Evolutionary conservation across 2,888 invertebrate species (phyloP), one percentile per base, ranked within the genome.

Genomic region (Bombyx huttoni): DNA sequence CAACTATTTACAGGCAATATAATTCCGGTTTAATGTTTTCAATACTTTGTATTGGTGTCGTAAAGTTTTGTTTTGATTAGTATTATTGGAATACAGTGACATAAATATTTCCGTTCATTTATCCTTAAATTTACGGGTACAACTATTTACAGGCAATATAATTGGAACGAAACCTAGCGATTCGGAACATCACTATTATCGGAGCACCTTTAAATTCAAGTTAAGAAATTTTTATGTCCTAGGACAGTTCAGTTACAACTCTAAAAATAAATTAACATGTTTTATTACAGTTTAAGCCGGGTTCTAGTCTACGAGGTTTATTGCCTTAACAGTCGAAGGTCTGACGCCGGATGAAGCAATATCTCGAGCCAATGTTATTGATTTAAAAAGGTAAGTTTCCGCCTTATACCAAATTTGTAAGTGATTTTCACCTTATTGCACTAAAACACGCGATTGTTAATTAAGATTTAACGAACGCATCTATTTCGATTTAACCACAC

Each of bases 401-500:
- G 24, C 24, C 2, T 24, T 24, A 5, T 3, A 24, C 24, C 24
- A 24, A 52, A 13, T 58, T 54, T 55, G 50, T 54, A 48, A 46
- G 48, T 50, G 24, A 46, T 53, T 52, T 53, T 56, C 52, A 53
- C 52, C 47, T 52, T 56, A 54, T 51, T 49, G 51, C 34, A 50
- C 46, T 49, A 52, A 54, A 53, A 58, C 49, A 52, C 45, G 52
- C 56, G 54, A 53, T 54, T 60, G 54, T 56, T 52, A 52, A 49
- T 50, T 33, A 52, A 48, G 33, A 54, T 52, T 54, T 61, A 58
- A 64, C 62, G 57, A 59, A 54, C 65, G 67, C 62, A 78, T 79
- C 73, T 70, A 24, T 73, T 75, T 75, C 79, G 8, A 78, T 69
- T 76, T 81, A 83, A 81, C 80, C 81, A 64, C 70, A 83, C 80